Percentiles rank a stretch among this genome's conserved stretches.
These are phyloP conservation scores for Troilus luridus DNA, from an alignment of 2,888 invertebrate genomes.

Conservation along the genomic window DNA sequence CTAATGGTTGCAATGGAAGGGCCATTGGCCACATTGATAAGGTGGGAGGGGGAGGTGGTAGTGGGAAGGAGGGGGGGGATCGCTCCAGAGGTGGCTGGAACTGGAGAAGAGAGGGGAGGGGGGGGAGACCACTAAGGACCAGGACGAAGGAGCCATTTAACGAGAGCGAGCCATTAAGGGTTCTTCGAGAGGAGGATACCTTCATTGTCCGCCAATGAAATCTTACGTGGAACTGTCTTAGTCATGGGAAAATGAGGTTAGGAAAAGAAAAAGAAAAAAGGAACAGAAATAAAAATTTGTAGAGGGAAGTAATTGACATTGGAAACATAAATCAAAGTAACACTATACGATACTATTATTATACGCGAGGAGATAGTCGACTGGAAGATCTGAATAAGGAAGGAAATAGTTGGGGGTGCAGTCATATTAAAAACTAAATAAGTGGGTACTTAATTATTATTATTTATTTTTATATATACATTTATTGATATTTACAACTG, in stretches of 20 bases:
- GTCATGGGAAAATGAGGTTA: background rate
- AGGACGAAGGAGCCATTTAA: background rate
- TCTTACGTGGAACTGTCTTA: background rate
- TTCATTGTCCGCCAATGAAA: background rate
- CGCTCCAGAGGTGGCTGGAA: background rate
- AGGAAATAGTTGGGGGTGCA: too few species aligned
- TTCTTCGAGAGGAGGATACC: background rate
- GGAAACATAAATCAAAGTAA: too few species aligned
- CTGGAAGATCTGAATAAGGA: too few species aligned
- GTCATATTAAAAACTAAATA: too few species aligned
- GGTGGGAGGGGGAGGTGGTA: background rate
- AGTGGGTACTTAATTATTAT: too few species aligned
- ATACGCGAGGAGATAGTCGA: too few species aligned
- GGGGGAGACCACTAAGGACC: background rate
- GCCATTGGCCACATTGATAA: background rate
- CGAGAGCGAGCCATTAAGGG: background rate
- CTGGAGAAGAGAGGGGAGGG: background rate
- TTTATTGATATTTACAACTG: too few species aligned
- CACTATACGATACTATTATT: too few species aligned
- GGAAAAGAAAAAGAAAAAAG: background rate
- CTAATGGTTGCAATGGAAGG: background rate
- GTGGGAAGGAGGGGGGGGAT: background rate
- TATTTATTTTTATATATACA: too few species aligned
- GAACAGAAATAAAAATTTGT: too few species aligned
- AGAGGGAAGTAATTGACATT: too few species aligned